Percentiles rank a stretch among this genome's conserved stretches.
Evolutionary conservation across 2,113 vertebrate genomes (phyloP).

Genomic region (Synchiropus splendidus): DNA sequence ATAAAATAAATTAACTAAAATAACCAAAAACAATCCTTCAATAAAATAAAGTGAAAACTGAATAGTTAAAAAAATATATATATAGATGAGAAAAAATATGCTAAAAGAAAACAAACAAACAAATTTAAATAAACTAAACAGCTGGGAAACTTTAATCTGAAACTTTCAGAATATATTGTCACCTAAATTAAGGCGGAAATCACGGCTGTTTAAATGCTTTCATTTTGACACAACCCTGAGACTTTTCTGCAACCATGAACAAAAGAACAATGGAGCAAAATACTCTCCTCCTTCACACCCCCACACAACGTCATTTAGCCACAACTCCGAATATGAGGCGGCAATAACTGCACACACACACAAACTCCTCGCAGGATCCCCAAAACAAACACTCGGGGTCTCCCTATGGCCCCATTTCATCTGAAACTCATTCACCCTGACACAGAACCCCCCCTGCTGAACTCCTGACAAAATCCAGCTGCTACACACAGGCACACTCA

Average conservation of each 20-base stretch:
- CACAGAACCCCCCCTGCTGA: conserved; percentile 8
- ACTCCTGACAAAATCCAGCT: conserved; percentile 46
- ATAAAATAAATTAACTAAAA: too few species aligned
- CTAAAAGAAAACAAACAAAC: too few species aligned
- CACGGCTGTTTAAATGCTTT: too few species aligned
- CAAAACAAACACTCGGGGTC: conserved; percentile 32
- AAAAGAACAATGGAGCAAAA: conserved; percentile 54
- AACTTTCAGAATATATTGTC: too few species aligned
- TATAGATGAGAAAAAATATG: too few species aligned
- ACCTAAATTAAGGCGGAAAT: too few species aligned
- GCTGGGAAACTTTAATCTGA: too few species aligned
- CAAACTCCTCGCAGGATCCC: conserved; percentile 6
- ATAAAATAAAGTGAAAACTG: too few species aligned
- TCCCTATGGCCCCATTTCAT: conserved; percentile 33
- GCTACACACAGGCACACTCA: conserved; percentile 3
- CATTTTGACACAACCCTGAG: too few species aligned
- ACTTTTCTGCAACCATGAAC: not conserved
- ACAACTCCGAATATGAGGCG: conserved; percentile 23
- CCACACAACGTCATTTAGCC: conserved; percentile 20
- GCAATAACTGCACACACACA: conserved; percentile 1
- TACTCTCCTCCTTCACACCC: conserved; percentile 18
- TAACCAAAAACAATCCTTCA: too few species aligned
- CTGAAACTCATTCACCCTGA: conserved; percentile 28
- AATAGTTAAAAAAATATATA: too few species aligned
- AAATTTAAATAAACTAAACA: too few species aligned